Percentiles rank a stretch among this genome's conserved stretches.
Conservation (phyloP, 2,113 vertebrate species). For the Monopterus albus region DNA sequence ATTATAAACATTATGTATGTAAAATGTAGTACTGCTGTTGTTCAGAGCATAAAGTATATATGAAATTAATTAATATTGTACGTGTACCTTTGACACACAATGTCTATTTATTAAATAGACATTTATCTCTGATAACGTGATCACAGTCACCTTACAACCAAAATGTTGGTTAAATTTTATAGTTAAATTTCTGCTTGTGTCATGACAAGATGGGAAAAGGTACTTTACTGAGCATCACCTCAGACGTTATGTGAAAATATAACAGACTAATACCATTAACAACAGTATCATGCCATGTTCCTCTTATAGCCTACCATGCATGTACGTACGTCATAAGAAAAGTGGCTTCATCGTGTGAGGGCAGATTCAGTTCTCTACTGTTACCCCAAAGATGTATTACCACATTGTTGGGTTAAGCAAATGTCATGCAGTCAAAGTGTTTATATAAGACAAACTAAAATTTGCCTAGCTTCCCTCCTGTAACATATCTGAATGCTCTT, state of each 20-base stretch:
- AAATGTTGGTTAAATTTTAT: too few species aligned
- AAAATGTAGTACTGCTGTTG: neutral
- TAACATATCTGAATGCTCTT: neutral
- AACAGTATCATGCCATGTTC: neutral
- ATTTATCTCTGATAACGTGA: too few species aligned
- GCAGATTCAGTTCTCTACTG: neutral
- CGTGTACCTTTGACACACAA: too few species aligned
- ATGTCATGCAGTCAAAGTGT: neutral
- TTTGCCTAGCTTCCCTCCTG: constrained; percentile 14
- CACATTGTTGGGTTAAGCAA: constrained; percentile 30
- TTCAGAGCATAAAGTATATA: neutral
- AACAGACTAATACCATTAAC: neutral
- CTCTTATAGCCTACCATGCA: neutral
- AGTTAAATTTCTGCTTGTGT: too few species aligned
- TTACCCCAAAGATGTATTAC: constrained; percentile 3
- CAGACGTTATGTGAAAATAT: neutral
- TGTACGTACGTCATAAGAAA: constrained; percentile 7
- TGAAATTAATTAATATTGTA: neutral
- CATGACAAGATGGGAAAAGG: neutral
- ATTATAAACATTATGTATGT: neutral
- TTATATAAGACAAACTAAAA: neutral
- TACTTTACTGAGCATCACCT: too few species aligned
- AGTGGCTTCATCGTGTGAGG: neutral
- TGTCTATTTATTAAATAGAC: too few species aligned
- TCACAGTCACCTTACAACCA: too few species aligned